Conservation (phyloP, 2,888 invertebrate species). For the Rugalucina vietnamica region DNA sequence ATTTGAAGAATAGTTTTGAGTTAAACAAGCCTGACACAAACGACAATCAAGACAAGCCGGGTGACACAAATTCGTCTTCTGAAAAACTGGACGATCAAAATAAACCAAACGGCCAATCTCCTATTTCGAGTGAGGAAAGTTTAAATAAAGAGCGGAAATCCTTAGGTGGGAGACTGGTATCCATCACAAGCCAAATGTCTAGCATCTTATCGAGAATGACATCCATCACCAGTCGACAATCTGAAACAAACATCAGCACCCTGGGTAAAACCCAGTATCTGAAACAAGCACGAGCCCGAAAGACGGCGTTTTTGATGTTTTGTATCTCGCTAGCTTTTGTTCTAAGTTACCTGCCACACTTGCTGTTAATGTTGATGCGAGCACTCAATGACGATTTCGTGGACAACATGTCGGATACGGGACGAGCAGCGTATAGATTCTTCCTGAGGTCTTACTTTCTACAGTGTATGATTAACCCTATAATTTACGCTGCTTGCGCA, state of each 20-base stretch:
- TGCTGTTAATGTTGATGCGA: constrained; percentile 43
- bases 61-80: neutral
- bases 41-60: neutral
- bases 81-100: neutral
- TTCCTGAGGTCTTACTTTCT: constrained; percentile 62
- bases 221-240: neutral
- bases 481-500: constrained; percentile 69
- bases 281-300: constrained; percentile 38
- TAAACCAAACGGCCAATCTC: neutral
- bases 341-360: constrained; percentile 55
- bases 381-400: constrained; percentile 50
- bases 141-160: neutral
- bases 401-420: constrained; percentile 33
- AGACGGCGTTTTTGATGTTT: constrained; percentile 61
- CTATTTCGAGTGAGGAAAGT: constrained; percentile 22
- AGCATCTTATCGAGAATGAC: neutral
- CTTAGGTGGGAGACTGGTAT: neutral
- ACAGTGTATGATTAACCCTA: constrained; percentile 65
- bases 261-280: neutral
- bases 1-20: neutral
- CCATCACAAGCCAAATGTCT: constrained; percentile 13
- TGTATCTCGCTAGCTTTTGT: constrained; percentile 59
- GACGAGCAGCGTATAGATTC: constrained; percentile 55
- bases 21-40: neutral
- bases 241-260: neutral